Conservation (phyloP, 2,797 vertebrate species). For the Sphenopsis melanotis region DNA sequence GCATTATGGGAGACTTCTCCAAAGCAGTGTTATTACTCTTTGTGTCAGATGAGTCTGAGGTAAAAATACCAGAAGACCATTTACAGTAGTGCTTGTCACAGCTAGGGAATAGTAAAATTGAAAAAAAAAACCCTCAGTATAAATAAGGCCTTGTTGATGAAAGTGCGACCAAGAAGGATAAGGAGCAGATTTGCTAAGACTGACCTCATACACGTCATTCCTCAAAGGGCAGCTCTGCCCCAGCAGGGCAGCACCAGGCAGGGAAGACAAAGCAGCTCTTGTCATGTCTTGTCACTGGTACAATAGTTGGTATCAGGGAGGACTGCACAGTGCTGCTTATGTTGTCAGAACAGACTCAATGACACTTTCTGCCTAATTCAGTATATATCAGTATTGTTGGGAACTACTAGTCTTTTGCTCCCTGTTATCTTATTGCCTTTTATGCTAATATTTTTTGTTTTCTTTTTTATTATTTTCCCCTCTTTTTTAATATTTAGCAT, state of each 20-base stretch:
- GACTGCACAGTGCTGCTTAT: slow-evolving; percentile 7
- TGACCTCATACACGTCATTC: slow-evolving; percentile 11
- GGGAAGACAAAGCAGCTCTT: slow-evolving; percentile 51
- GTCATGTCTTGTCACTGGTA: slow-evolving; percentile 29
- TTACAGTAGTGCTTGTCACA: background rate
- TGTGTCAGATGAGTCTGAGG: background rate
- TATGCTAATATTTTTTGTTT: background rate
- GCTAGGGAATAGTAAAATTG: background rate
- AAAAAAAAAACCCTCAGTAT: background rate
- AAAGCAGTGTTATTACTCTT: background rate
- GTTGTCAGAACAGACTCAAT: slow-evolving; percentile 19
- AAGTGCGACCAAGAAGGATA: slow-evolving; percentile 2
- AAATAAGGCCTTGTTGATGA: slow-evolving; percentile 32
- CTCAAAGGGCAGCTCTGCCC: slow-evolving; percentile 24
- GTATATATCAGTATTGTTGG: background rate
- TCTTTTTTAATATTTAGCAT: background rate
- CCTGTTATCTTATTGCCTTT: background rate
- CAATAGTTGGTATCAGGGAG: slow-evolving; percentile 32
- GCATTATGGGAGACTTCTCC: background rate
- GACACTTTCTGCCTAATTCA: slow-evolving; percentile 24
- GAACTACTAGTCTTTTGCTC: background rate
- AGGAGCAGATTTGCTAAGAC: slow-evolving; percentile 46
- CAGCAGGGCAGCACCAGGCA: slow-evolving; percentile 30
- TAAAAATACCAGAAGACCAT: background rate
- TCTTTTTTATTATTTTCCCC: background rate